phyloP scores from a whole-genome alignment of 2,797 vertebrate genomes.

The Moxostoma hubbsi region DNA sequence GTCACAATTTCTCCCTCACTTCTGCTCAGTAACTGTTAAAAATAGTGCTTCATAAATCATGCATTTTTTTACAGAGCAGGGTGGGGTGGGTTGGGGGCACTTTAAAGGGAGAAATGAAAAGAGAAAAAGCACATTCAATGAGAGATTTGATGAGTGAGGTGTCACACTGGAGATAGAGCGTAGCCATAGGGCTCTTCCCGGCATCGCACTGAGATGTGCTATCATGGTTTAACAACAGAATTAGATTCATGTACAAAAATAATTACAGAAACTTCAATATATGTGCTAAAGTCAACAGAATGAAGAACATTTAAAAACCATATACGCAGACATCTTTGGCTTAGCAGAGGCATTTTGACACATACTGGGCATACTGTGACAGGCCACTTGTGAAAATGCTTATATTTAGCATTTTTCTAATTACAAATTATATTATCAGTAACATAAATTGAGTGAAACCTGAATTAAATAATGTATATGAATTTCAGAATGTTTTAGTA shows the following conservation, averaged over 20 bases:
- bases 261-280: conserved; percentile 5
- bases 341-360: conserved; percentile 10
- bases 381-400: too few species aligned
- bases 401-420: too few species aligned
- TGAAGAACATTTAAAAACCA: too few species aligned
- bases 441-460: too few species aligned
- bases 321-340: neutral
- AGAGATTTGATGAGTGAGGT: conserved; percentile 50
- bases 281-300: neutral
- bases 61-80: conserved; percentile 73
- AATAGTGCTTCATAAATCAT: conserved; percentile 89
- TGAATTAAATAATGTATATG: too few species aligned
- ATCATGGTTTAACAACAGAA: conserved; percentile 29
- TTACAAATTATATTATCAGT: too few species aligned
- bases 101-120: conserved; percentile 30
- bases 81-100: conserved; percentile 12
- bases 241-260: conserved; percentile 15
- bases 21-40: conserved; percentile 81
- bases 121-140: conserved; percentile 34
- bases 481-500: too few species aligned
- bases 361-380: neutral
- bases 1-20: conserved; percentile 48
- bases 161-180: conserved; percentile 30
- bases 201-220: conserved; percentile 2
- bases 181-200: conserved; percentile 31